Evolutionary conservation across 2,797 vertebrate genomes (phyloP).

Genomic region (Anguilla pacifica): DNA sequence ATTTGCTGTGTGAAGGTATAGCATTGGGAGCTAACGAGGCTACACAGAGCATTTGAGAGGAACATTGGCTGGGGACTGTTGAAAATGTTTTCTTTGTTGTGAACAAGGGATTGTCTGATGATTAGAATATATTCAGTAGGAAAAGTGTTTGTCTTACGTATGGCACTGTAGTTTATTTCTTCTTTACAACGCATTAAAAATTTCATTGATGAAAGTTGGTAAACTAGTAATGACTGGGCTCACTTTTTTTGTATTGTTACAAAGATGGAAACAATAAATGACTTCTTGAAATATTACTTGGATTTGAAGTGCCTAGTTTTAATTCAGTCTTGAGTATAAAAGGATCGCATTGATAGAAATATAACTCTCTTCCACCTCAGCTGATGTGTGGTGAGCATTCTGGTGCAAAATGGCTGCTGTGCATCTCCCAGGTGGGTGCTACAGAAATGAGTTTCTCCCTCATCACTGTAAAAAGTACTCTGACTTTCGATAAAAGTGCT

Average conservation of each 20-base stretch:
- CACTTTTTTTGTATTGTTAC: conserved; percentile 76
- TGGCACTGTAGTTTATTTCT: conserved; percentile 93
- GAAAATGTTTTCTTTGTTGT: conserved; percentile 70
- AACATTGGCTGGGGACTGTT: conserved; percentile 75
- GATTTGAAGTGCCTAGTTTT: background rate
- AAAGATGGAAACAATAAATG: conserved; percentile 69
- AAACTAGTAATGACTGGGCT: conserved; percentile 71
- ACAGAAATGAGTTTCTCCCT: too few species aligned
- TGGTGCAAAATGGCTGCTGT: too few species aligned
- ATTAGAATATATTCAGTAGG: conserved; percentile 84
- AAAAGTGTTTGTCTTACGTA: conserved; percentile 93
- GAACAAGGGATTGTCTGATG: conserved; percentile 80
- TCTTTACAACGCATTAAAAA: conserved; percentile 88
- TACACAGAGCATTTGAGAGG: conserved; percentile 64
- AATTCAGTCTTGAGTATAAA: background rate
- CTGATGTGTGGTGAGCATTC: too few species aligned
- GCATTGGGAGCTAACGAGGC: conserved; percentile 42
- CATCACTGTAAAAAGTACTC: too few species aligned
- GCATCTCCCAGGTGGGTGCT: too few species aligned
- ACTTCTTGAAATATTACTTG: conserved; percentile 40
- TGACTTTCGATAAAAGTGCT: too few species aligned
- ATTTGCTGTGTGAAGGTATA: conserved; percentile 61
- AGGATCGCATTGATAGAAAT: background rate
- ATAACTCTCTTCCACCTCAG: background rate
- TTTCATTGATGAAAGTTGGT: conserved; percentile 69